Evolutionary conservation across 2,797 vertebrate species (phyloP).

Genomic region (Lepus townsendii): DNA sequence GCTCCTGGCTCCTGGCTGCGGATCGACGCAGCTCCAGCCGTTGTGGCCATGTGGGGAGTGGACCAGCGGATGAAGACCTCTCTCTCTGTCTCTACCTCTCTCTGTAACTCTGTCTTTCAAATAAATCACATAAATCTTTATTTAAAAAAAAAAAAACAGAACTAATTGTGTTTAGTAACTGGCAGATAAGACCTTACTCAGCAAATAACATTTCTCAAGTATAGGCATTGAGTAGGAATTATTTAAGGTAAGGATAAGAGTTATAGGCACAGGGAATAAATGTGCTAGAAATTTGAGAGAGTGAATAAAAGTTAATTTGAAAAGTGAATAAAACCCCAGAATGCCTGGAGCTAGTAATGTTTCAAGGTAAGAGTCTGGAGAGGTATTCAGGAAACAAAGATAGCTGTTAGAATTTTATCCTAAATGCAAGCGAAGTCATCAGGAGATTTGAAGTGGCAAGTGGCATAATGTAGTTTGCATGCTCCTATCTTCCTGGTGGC

Average conservation of each 20-base stretch:
- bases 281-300: not conserved
- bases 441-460: not conserved
- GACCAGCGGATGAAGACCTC: no score
- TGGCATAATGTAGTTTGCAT: not conserved
- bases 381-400: not conserved
- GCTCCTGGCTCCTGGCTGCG: no score
- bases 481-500: not conserved
- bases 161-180: not conserved
- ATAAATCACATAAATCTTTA: no score
- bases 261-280: not conserved
- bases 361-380: not conserved
- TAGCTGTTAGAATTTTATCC: not conserved
- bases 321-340: not conserved
- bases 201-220: not conserved
- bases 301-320: not conserved
- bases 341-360: not conserved
- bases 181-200: not conserved
- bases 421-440: not conserved
- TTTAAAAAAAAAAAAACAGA: not conserved
- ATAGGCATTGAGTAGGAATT: not conserved
- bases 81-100: no score
- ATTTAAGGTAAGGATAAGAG: not conserved
- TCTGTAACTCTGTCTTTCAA: no score
- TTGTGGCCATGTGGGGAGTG: no score
- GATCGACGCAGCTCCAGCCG: no score